phyloP scores from a whole-genome alignment of 2,113 vertebrate genomes.

The Lagopus leucura region DNA sequence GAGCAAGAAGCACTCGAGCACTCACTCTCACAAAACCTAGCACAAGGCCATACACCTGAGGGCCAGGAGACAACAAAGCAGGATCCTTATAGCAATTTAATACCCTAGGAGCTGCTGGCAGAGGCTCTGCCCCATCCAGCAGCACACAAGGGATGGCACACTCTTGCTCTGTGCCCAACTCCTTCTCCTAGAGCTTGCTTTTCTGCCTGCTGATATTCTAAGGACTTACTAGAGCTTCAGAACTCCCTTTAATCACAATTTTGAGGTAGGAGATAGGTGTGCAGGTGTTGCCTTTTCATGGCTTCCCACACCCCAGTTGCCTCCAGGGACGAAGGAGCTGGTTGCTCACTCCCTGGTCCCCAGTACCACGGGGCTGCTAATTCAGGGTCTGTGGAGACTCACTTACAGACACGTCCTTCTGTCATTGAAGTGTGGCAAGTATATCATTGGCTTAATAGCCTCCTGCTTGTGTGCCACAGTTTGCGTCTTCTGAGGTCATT shows the following conservation, averaged over 20 bases:
- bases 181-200: background rate
- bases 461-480: background rate
- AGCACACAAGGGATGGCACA: background rate
- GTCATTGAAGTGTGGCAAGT: background rate
- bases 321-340: rapidly evolving
- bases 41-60: background rate
- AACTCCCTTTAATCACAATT: background rate
- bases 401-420: background rate
- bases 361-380: background rate
- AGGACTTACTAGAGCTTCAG: rapidly evolving
- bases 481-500: slow-evolving; percentile 10
- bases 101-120: background rate
- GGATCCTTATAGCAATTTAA: background rate
- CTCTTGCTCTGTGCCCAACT: background rate
- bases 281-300: background rate
- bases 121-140: background rate
- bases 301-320: background rate
- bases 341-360: rapidly evolving
- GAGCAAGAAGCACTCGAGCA: background rate
- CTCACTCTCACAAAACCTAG: background rate
- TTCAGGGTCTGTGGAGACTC: background rate
- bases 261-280: background rate
- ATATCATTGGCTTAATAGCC: slow-evolving; percentile 30
- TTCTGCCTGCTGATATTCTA: background rate
- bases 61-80: background rate